Evolutionary conservation across 2,888 invertebrate species (phyloP).

Genomic region (Meganola albula): DNA sequence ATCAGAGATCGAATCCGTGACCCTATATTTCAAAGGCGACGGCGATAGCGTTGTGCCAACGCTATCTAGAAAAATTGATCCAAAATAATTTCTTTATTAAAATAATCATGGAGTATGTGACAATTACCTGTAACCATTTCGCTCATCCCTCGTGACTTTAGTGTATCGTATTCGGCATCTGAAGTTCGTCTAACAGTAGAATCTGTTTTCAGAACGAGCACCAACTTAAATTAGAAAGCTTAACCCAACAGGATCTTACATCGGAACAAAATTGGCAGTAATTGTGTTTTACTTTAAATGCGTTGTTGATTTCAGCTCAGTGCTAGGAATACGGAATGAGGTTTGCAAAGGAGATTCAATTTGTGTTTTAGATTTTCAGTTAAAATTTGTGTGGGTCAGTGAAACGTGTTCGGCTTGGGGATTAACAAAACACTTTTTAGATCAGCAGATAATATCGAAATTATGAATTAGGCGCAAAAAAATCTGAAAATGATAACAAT

Average conservation of each 20-base stretch:
- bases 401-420: too few relatives aligned
- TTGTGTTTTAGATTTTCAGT: slow-evolving; percentile 6
- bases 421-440: too few relatives aligned
- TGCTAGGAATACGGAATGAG: slow-evolving; percentile 26
- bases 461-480: too few relatives aligned
- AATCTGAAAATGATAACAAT: too few relatives aligned
- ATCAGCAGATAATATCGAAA: too few relatives aligned
- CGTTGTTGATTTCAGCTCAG: slow-evolving; percentile 31
- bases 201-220: slow-evolving; percentile 66
- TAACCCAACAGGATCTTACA: slow-evolving; percentile 52
- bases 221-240: slow-evolving; percentile 72
- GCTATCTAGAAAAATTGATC: too few relatives aligned
- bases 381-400: too few relatives aligned
- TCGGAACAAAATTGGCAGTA: slow-evolving; percentile 49
- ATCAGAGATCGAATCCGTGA: too few relatives aligned
- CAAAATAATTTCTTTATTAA: too few relatives aligned
- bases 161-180: slow-evolving; percentile 27
- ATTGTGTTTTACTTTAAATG: slow-evolving; percentile 41
- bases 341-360: slow-evolving; percentile 18
- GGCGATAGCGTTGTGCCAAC: slow-evolving; percentile 8
- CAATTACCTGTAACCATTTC: slow-evolving; percentile 7
- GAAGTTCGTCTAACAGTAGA: slow-evolving; percentile 42
- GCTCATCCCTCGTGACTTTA: slow-evolving; percentile 25
- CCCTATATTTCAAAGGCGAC: too few relatives aligned
- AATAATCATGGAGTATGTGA: not conserved